Conservation (phyloP, 2,888 invertebrate genomes). For the Lithophane leautieri region DNA sequence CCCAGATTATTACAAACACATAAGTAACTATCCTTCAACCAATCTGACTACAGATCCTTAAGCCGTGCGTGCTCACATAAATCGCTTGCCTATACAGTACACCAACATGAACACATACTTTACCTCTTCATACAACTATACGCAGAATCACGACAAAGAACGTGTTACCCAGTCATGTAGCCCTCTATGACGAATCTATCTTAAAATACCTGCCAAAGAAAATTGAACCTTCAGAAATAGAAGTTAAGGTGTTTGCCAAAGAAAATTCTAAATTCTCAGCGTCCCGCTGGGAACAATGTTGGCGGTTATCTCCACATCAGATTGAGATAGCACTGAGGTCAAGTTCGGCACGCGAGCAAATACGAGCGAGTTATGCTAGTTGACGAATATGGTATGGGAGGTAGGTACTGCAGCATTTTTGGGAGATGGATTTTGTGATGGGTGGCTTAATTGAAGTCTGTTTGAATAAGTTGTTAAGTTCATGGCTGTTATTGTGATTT, state of each 20-base stretch:
- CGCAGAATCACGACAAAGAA: constrained; percentile 82
- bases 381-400: constrained; percentile 78
- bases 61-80: constrained; percentile 56
- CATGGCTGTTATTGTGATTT: constrained; percentile 23
- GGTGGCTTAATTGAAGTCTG: constrained; percentile 46
- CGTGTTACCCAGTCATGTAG: constrained; percentile 83
- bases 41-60: constrained; percentile 40
- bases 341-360: constrained; percentile 84
- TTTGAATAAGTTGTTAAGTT: constrained; percentile 44
- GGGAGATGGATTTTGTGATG: constrained; percentile 58
- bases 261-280: constrained; percentile 72
- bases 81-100: constrained; percentile 56
- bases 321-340: constrained; percentile 87
- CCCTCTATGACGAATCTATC: constrained; percentile 84
- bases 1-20: constrained; percentile 32
- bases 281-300: constrained; percentile 86
- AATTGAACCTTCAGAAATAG: constrained; percentile 66
- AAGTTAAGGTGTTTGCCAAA: constrained; percentile 65
- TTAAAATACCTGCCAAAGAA: constrained; percentile 58
- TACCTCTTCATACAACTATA: constrained; percentile 72
- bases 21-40: constrained; percentile 32
- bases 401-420: constrained; percentile 65
- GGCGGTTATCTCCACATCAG: constrained; percentile 86
- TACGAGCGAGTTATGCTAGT: constrained; percentile 75
- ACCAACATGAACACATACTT: constrained; percentile 58